Base-by-base conservation (phyloP, 2,888 invertebrate genomes). In the Leptothorax acervorum region DNA sequence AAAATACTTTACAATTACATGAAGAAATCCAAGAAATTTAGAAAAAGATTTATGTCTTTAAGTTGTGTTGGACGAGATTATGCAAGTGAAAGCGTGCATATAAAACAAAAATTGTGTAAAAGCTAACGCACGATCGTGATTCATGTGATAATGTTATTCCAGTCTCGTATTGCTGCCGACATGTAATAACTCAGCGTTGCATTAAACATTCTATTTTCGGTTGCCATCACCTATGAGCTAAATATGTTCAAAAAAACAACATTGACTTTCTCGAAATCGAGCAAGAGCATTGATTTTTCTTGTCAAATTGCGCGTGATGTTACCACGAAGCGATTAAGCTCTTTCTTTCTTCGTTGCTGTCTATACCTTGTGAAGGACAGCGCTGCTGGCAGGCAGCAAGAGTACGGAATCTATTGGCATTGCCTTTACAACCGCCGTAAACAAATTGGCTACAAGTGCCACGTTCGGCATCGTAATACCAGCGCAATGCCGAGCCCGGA, bases 371-470 rank as follows among this genome's bases (percentile, higher is more conserved):
- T 75, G 90, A 88, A 57, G 92, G 92, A 88, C 95, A 95, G 86
- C 93, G 93, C 86, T 92, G 92, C 90, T 93, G 92, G 89, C 95
- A 95, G 88, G 94, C 94, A 89, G 92, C 92, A 83, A 92, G 92
- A 57, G 93, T 93, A 88, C 93, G 94, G 92, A 95, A 95, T 91
- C 94, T 94, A 93, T 95, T 95, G 83, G 90, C 93, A 90, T 95
- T 95, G 90, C 95, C 95, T 89, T 94, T 94, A 92, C 95, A 95
- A 93, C 95, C 95, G 83, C 96, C 95, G 90, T 95, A 96, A 92
- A 95, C 94, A 94, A 96, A 96, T 91, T 95, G 94, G 86, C 93
- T 93, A 93, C 96, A 96, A 86, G 93, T 93, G 83, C 94, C 92
- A 85, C 93, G 93, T 62, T 90, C 91, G 31, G 92, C 88, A 92